phyloP scores from a whole-genome alignment of 64 coral and sea anemone genomes.

The Orbicella faveolata region DNA sequence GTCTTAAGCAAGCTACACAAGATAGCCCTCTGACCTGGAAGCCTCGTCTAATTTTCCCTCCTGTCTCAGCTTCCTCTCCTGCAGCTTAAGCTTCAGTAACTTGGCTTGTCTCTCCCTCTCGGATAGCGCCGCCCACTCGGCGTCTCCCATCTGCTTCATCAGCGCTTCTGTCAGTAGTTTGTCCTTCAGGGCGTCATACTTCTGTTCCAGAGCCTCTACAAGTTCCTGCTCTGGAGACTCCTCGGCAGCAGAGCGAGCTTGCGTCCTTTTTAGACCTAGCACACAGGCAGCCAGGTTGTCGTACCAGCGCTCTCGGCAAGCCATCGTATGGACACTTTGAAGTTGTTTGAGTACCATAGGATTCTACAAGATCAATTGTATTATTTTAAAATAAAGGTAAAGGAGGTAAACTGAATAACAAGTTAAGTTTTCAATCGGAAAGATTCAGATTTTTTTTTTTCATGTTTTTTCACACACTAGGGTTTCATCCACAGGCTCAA shows the following conservation, averaged over 20 bases:
- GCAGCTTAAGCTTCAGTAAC: slow-evolving; percentile 83
- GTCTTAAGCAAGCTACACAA: background rate
- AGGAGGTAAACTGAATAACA: too few species aligned
- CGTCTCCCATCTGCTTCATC: slow-evolving; percentile 91
- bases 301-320: slow-evolving; percentile 85
- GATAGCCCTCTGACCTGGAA: slow-evolving; percentile 46
- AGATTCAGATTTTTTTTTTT: too few species aligned
- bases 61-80: slow-evolving; percentile 88
- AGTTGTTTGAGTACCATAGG: slow-evolving; percentile 76
- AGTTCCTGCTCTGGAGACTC: slow-evolving; percentile 83
- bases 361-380: slow-evolving; percentile 22
- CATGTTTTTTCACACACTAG: too few species aligned
- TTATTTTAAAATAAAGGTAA: too few species aligned
- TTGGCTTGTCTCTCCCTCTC: slow-evolving; percentile 86
- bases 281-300: slow-evolving; percentile 88
- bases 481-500: too few species aligned
- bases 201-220: slow-evolving; percentile 88
- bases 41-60: slow-evolving; percentile 95
- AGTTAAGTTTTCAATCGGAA: too few species aligned
- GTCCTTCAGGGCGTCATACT: slow-evolving; percentile 95
- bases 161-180: slow-evolving; percentile 85
- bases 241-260: slow-evolving; percentile 12
- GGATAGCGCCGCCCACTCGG: slow-evolving; percentile 83
- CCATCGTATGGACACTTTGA: slow-evolving; percentile 80
- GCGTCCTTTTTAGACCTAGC: slow-evolving; percentile 67